A percentile compares a stretch with the other conserved stretches of the same genome.
Evolutionary conservation across 2,113 vertebrate species (phyloP).

Genomic region (Alectura lathami): DNA sequence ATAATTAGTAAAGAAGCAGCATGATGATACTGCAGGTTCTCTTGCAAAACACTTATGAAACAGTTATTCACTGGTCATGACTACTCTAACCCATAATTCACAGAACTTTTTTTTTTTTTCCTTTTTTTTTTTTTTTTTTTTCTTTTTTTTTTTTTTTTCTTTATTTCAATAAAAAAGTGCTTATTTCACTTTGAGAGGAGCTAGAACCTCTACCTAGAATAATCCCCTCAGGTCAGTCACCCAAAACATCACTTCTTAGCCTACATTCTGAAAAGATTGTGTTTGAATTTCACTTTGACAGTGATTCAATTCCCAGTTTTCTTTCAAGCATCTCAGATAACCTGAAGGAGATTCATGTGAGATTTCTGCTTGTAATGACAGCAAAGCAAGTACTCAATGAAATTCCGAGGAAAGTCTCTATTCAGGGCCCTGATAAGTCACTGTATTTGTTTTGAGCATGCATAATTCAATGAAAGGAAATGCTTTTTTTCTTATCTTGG

Average conservation of each 20-base stretch:
- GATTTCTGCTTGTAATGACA: not conserved
- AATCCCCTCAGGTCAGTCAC: not conserved
- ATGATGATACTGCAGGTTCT: not conserved
- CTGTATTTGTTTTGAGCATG: not conserved
- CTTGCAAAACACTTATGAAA: not conserved
- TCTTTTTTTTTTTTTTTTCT: not conserved
- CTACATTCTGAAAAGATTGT: not conserved
- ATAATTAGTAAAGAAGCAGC: not conserved
- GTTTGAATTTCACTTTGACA: not conserved
- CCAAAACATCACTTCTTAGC: not conserved
- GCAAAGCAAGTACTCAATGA: not conserved
- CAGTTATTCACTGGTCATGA: not conserved
- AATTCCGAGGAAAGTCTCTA: not conserved
- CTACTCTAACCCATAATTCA: not conserved
- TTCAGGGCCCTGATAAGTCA: not conserved
- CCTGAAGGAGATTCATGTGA: not conserved
- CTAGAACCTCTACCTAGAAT: not conserved
- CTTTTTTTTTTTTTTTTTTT: no score
- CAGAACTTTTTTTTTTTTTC: not conserved
- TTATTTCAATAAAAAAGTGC: not conserved
- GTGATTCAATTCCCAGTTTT: not conserved
- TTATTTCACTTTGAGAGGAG: not conserved
- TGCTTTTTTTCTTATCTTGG: constrained; percentile 26
- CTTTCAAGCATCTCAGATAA: not conserved
- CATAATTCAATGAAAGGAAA: constrained; percentile 25